Evolutionary conservation across 2,113 vertebrate species (phyloP).

Genomic region (Rhizomys pruinosus): DNA sequence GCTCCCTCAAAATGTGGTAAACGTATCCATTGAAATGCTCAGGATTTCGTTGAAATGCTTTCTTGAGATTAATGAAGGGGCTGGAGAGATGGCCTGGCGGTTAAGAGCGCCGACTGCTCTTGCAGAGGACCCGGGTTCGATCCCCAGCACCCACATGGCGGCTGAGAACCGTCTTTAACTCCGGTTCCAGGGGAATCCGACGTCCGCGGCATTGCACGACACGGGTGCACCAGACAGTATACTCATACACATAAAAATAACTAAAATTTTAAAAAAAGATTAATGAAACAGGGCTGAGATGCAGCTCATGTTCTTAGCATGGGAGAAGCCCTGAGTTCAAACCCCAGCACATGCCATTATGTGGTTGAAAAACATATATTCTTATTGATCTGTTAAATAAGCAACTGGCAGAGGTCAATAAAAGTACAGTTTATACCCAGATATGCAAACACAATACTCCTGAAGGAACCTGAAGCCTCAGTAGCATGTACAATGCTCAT

Average conservation of each 20-base stretch:
- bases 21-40: accelerated
- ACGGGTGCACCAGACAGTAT: too few relatives aligned
- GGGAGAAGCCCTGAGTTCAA: neutral
- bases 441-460: accelerated
- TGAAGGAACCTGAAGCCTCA: accelerated
- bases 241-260: too few relatives aligned
- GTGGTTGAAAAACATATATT: accelerated
- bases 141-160: too few relatives aligned
- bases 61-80: too few relatives aligned
- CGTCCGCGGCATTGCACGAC: too few relatives aligned
- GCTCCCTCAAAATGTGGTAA: neutral
- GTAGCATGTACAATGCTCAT: accelerated
- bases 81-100: too few relatives aligned
- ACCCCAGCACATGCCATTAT: neutral
- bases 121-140: too few relatives aligned
- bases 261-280: too few relatives aligned
- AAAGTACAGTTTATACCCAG: accelerated
- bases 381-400: neutral
- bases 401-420: neutral
- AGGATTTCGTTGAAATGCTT: neutral
- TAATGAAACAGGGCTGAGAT: neutral
- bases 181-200: too few relatives aligned
- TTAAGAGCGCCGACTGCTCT: too few relatives aligned
- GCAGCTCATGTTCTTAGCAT: neutral
- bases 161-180: too few relatives aligned